A percentile compares a stretch with the other conserved stretches of the same genome.
These are phyloP conservation scores for Carlito syrichta DNA, from an alignment of 2,113 vertebrate species.

Conservation along the genomic window DNA sequence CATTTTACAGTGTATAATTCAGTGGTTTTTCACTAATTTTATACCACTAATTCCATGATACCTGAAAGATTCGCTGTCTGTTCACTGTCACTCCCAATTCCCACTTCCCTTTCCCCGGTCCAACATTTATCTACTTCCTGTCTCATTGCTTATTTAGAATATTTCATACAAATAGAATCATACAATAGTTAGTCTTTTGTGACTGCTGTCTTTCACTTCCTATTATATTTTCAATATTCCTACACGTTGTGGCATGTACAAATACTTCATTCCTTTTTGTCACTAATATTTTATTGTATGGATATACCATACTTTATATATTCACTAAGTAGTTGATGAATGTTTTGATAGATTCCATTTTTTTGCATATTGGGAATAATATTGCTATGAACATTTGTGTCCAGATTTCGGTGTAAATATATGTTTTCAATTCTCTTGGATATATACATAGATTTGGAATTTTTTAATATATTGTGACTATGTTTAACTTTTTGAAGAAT, in stretches of 20 bases:
- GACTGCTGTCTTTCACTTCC: not conserved
- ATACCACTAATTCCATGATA: not conserved
- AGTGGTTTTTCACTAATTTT: too few species aligned
- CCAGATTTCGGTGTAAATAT: not conserved
- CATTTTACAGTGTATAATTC: not conserved
- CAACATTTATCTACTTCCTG: not conserved
- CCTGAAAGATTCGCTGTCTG: not conserved
- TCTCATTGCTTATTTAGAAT: not conserved
- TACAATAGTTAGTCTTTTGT: not conserved
- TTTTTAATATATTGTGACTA: not conserved
- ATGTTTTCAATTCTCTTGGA: not conserved
- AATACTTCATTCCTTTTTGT: not conserved
- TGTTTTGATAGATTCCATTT: not conserved
- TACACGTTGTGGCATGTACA: not conserved
- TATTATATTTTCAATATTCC: not conserved
- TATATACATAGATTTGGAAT: not conserved
- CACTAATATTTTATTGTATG: not conserved
- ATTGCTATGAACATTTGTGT: not conserved
- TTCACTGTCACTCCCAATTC: not conserved
- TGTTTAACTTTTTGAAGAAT: not conserved
- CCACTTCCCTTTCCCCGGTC: not conserved
- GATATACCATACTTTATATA: not conserved
- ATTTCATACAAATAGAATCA: not conserved
- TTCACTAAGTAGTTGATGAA: not conserved
- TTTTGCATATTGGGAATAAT: not conserved